A percentile compares a stretch with the other conserved stretches of the same genome.
These are phyloP conservation scores for Proctacanthus coquilletti DNA, from an alignment of 1,140 invertebrate genomes.

Conservation along the genomic window DNA sequence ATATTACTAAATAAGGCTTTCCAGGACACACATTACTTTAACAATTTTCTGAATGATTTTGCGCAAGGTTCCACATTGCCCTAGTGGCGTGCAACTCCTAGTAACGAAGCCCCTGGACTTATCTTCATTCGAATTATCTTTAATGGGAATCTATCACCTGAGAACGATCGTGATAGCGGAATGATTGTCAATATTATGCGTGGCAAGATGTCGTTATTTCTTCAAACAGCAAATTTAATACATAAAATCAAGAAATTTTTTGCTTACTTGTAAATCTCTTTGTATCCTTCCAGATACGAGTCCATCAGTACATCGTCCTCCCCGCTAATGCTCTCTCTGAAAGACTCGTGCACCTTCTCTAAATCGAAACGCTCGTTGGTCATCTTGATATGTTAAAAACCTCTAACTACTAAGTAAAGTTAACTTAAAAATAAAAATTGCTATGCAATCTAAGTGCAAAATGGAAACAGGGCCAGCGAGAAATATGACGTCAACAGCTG, in stretches of 20 bases:
- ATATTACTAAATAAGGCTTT: no score
- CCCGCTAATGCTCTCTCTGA: conserved; percentile 37
- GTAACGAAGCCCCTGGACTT: no score
- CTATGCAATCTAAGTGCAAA: no score
- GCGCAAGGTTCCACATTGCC: no score
- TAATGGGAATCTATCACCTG: neutral
- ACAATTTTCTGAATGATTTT: no score
- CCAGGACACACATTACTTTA: no score
- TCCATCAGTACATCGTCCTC: conserved; percentile 45
- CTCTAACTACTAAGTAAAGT: neutral
- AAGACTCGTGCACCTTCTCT: conserved; percentile 37
- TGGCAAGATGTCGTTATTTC: no score
- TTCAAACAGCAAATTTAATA: neutral
- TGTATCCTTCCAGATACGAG: conserved; percentile 47
- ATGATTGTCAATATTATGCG: no score
- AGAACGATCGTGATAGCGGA: conserved; percentile 2
- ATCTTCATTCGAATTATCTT: neutral
- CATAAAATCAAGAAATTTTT: conserved; percentile 1
- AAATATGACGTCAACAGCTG: no score
- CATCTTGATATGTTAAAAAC: conserved; percentile 19
- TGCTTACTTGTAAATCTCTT: conserved; percentile 51
- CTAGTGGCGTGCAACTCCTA: no score
- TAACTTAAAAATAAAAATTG: neutral
- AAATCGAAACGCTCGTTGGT: conserved; percentile 32
- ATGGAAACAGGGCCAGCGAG: no score